Percentiles rank a stretch among this genome's conserved stretches.
Conservation (phyloP, 2,888 invertebrate species). For the Drosophila cracens region DNA sequence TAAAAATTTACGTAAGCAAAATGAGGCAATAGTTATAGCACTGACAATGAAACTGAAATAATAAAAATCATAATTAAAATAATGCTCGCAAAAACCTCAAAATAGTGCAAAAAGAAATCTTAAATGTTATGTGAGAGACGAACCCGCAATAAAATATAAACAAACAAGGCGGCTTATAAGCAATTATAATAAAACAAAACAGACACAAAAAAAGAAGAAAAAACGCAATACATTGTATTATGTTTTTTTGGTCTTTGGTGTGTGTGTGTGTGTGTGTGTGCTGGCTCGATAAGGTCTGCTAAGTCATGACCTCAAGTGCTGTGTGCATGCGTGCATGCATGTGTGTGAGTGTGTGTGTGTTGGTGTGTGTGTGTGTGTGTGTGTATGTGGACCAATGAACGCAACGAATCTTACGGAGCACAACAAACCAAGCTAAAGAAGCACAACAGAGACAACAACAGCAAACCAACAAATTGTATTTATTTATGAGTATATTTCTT, state of each 20-base stretch:
- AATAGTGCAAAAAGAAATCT: slow-evolving; percentile 14
- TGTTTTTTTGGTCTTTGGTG: neutral
- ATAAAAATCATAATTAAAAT: slow-evolving; percentile 54
- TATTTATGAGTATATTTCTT: slow-evolving; percentile 31
- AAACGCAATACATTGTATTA: slow-evolving; percentile 9
- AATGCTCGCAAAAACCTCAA: slow-evolving; percentile 36
- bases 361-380: slow-evolving; percentile 16
- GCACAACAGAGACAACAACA: slow-evolving; percentile 16
- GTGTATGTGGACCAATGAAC: slow-evolving; percentile 70
- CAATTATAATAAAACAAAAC: slow-evolving; percentile 40
- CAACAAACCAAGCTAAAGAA: slow-evolving; percentile 29
- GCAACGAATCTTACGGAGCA: slow-evolving; percentile 51
- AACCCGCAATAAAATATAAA: slow-evolving; percentile 50
- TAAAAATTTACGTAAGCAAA: slow-evolving; percentile 36
- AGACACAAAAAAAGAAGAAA: slow-evolving; percentile 3
- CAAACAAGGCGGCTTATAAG: slow-evolving; percentile 40
- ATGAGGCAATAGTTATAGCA: slow-evolving; percentile 40
- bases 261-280: neutral
- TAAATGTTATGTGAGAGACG: slow-evolving; percentile 35
- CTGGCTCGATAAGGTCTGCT: slow-evolving; percentile 61
- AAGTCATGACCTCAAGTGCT: slow-evolving; percentile 76
- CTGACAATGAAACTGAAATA: slow-evolving; percentile 67
- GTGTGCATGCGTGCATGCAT: slow-evolving; percentile 15
- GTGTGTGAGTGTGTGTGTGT: slow-evolving; percentile 12
- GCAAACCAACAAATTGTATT: slow-evolving; percentile 26